Evolutionary conservation across 2,113 vertebrate genomes (phyloP).

Genomic region (Rhadina sibilatrix): DNA sequence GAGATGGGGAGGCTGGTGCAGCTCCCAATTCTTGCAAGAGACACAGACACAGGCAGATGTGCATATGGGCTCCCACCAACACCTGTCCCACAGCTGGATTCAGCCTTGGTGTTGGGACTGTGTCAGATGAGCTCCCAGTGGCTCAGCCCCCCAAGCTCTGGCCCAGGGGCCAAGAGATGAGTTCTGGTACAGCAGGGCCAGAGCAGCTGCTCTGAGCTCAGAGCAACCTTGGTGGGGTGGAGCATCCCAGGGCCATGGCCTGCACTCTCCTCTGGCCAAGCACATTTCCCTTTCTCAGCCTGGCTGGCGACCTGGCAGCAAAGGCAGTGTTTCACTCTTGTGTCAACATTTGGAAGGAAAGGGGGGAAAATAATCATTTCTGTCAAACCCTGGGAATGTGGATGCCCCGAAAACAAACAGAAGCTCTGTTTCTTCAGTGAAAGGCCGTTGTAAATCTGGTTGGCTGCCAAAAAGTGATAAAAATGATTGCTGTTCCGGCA

Average conservation of each 20-base stretch:
- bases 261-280: background rate
- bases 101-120: accelerated
- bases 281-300: background rate
- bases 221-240: background rate
- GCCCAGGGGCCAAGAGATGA: background rate
- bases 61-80: background rate
- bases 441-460: conserved; percentile 40
- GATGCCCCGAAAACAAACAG: conserved; percentile 43
- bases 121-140: background rate
- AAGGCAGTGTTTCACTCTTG: conserved; percentile 3
- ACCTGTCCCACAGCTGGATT: background rate
- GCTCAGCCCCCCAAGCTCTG: accelerated
- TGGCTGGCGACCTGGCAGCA: background rate
- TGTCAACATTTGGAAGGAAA: conserved; percentile 61
- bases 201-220: background rate
- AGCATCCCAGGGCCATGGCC: background rate
- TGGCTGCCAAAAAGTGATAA: conserved; percentile 57
- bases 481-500: conserved; percentile 49
- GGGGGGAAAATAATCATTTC: background rate
- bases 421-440: conserved; percentile 59
- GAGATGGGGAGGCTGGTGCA: background rate
- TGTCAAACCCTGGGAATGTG: conserved; percentile 44
- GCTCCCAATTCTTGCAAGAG: background rate
- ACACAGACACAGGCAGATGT: accelerated
- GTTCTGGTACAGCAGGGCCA: background rate